Evolutionary conservation across 1,140 invertebrate species (phyloP).

Genomic region (Eriosoma lanigerum): DNA sequence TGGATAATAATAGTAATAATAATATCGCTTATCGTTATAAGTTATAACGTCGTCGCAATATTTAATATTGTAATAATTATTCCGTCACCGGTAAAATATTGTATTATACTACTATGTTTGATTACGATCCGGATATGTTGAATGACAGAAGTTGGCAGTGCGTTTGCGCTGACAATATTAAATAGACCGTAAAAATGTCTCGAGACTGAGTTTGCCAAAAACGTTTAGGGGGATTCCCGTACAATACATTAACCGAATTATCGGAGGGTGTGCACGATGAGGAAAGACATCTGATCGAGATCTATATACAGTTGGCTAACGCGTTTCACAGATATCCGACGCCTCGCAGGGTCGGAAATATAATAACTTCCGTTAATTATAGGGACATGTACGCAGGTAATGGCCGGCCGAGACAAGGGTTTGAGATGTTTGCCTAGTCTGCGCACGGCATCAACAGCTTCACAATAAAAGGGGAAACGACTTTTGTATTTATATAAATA

Average conservation of each 20-base stretch:
- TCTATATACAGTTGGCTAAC: not conserved
- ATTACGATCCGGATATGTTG: not conserved
- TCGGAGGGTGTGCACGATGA: not conserved
- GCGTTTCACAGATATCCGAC: not conserved
- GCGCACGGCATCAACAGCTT: not conserved
- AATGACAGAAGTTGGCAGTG: not conserved
- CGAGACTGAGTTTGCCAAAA: slow-evolving; percentile 6
- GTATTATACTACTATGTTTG: no score
- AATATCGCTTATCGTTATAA: no score
- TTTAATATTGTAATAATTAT: no score
- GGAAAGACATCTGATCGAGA: not conserved
- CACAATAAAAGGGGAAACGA: not conserved
- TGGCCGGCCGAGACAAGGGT: not conserved
- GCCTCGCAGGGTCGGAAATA: not conserved
- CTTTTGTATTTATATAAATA: no score
- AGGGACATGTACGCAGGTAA: not conserved
- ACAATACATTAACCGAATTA: not conserved
- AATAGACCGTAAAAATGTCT: slow-evolving; percentile 5
- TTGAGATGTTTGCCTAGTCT: not conserved
- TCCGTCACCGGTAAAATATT: no score
- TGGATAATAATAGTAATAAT: no score
- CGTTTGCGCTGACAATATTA: not conserved
- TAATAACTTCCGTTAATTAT: slow-evolving; percentile 15
- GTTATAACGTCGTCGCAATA: no score
- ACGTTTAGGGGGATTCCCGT: not conserved